Percentiles rank a stretch among this genome's conserved stretches.
Evolutionary conservation across 2,113 vertebrate genomes (phyloP).

Genomic region (Pterocles burchelli): DNA sequence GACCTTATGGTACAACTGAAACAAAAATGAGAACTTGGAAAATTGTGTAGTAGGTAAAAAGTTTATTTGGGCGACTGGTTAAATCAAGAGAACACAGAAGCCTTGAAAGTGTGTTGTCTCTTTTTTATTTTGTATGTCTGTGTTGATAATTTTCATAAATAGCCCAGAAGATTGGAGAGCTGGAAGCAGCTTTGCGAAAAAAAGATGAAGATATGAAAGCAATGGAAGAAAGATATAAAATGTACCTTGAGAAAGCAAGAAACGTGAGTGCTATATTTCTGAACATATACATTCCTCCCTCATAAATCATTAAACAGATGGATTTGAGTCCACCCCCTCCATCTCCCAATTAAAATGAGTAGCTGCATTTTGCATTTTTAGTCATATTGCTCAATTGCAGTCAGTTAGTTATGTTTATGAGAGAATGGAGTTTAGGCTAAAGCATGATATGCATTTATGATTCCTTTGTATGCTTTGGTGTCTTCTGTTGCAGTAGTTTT

Average conservation of each 20-base stretch:
- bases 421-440: not conserved
- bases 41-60: not conserved
- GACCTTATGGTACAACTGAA: not conserved
- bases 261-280: slow-evolving; percentile 81
- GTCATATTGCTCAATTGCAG: not conserved
- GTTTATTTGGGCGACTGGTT: not conserved
- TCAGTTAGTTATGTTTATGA: not conserved
- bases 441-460: not conserved
- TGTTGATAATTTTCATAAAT: slow-evolving; percentile 3
- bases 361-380: not conserved
- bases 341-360: not conserved
- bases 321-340: not conserved
- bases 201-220: slow-evolving; percentile 98
- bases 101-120: not conserved
- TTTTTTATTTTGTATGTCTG: not conserved
- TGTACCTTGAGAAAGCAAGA: slow-evolving; percentile 97
- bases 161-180: slow-evolving; percentile 90
- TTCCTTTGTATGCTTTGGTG: not conserved
- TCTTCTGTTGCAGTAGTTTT: not conserved
- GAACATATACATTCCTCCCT: not conserved
- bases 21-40: not conserved
- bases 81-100: not conserved
- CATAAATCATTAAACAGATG: not conserved
- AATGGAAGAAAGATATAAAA: slow-evolving; percentile 98
- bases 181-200: slow-evolving; percentile 92